phyloP scores from a whole-genome alignment of 1,140 invertebrate genomes.

The Asobara japonica region DNA sequence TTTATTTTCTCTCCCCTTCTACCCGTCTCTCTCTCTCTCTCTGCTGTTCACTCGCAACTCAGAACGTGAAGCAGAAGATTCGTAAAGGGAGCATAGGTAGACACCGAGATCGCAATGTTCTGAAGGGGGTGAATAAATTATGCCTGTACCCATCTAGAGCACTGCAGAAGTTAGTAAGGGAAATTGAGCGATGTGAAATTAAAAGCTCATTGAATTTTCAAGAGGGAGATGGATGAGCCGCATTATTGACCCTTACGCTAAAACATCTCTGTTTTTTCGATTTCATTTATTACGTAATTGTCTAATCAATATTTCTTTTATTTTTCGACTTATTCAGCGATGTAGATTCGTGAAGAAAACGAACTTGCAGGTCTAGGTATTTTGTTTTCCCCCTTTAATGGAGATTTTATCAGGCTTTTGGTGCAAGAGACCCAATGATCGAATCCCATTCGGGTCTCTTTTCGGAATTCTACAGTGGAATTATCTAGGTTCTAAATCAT shows the following conservation, averaged over 20 bases:
- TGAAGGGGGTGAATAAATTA: background rate
- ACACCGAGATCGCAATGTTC: background rate
- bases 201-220: background rate
- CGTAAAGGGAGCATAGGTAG: background rate
- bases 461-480: no score
- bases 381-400: no score
- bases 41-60: background rate
- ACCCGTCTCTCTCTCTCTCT: background rate
- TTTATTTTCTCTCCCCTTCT: background rate
- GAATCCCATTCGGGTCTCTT: no score
- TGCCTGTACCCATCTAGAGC: background rate
- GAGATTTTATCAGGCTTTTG: no score
- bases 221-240: background rate
- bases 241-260: background rate
- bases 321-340: no score
- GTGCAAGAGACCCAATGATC: no score
- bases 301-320: no score
- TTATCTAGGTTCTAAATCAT: no score
- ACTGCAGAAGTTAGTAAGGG: background rate
- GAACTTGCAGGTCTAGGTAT: no score
- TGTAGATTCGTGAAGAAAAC: no score
- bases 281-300: no score
- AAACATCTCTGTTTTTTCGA: background rate
- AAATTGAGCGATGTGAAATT: conserved; percentile 1
- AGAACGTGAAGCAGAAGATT: background rate